Base-by-base conservation (phyloP, 2,113 vertebrate species). In the Tenrec ecaudatus region DNA sequence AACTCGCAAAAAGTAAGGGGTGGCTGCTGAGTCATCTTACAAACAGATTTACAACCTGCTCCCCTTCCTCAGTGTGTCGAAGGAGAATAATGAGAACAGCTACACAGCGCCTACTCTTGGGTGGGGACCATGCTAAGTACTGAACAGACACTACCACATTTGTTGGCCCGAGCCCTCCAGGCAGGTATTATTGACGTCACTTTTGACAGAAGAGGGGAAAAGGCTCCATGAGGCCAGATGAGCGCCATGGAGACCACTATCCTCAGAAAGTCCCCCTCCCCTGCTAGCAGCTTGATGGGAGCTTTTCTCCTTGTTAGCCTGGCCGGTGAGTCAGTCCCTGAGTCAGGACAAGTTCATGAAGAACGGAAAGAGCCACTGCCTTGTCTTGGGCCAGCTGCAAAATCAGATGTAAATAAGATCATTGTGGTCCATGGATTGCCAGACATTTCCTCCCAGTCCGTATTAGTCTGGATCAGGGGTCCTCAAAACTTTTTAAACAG, bases 91-190 rank as follows among this genome's bases (percentile, higher is more conserved):
- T 31, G 66, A 23, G 16, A 38, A 14, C 0, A 31, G 27, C 9
- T 62, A 8, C 4, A n/a, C 11, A 11, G 3, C 0, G 10, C 31
- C 58, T 36, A 38, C 19, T 77, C 17, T 53, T 68, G 40, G 29
- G 6, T 17, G 0, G 53, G 6, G 3, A 0, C 22, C 2, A 8
- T 0, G 0, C 31, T 25, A 66, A 20, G 1, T 33, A 33, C 36
- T 25, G 73, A 22, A 5, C 14, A 22, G 8, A 25, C 0, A 0
- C 31, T 10, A 31, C 19, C 79, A 36, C 22, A 2, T 22, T 11
- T 9, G 83, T n/a, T 17, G 3, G 31, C 62, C 6, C 11, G 0
- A 43, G 2, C 9, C 10, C 27, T 47, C 47, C 38, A 36, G 38
- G n/a, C 6, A 22, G 84, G 40, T 4, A 3, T 2, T 71, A 22